Evolutionary conservation across 2,113 vertebrate species (phyloP).

Genomic region (Morone chrysops): DNA sequence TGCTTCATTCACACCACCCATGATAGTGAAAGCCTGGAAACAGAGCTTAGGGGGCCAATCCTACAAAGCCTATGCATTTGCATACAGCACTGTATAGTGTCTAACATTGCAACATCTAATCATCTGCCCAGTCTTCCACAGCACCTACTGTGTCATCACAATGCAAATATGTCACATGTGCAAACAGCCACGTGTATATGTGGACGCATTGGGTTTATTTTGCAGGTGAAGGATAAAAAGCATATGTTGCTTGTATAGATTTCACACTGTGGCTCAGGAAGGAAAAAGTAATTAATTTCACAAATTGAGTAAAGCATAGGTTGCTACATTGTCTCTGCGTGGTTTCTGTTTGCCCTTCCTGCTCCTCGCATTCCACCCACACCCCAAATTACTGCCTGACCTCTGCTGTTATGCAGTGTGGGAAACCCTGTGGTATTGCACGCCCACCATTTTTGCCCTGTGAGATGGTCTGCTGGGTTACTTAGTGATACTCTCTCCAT

Average conservation of each 20-base stretch:
- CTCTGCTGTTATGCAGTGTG: conserved; percentile 51
- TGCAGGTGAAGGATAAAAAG: conserved; percentile 20
- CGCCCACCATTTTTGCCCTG: conserved; percentile 55
- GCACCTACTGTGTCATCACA: conserved; percentile 45
- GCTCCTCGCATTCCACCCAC: conserved; percentile 63
- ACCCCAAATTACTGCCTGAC: conserved; percentile 63
- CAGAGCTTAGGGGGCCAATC: conserved; percentile 12
- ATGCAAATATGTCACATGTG: conserved; percentile 47
- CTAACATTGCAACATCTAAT: conserved; percentile 37
- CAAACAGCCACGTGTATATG: conserved; percentile 2
- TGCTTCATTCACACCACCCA: conserved; percentile 31
- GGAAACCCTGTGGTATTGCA: conserved; percentile 54
- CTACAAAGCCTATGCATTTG: conserved; percentile 55
- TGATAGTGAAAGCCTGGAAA: conserved; percentile 35
- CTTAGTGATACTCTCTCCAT: conserved; percentile 39
- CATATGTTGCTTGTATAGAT: conserved; percentile 28
- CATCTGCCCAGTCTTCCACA: conserved; percentile 22
- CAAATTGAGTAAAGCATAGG: conserved; percentile 40
- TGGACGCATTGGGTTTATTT: conserved; percentile 18
- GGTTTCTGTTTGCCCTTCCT: conserved; percentile 62
- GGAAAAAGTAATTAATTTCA: conserved; percentile 48
- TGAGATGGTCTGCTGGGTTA: conserved; percentile 29
- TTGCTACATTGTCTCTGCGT: conserved; percentile 42
- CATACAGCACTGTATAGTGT: conserved; percentile 34
- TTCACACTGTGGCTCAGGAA: conserved; percentile 11